Conservation (phyloP, 2,888 invertebrate species). For the Meghimatium bilineatum region DNA sequence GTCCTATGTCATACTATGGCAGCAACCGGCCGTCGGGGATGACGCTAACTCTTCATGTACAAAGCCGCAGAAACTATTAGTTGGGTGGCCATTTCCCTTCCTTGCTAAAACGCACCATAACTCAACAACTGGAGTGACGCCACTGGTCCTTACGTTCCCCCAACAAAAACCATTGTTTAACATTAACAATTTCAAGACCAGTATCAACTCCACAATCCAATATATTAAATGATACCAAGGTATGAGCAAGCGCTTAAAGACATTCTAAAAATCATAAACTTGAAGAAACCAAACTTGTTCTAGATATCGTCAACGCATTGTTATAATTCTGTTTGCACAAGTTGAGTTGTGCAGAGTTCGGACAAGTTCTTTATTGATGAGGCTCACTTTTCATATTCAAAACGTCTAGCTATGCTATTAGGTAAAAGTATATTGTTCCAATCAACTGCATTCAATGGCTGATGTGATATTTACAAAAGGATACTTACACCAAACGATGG, state of each 20-base stretch:
- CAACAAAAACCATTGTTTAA: no score
- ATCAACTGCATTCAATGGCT: background rate
- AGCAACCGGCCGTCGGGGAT: no score
- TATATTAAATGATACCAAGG: no score
- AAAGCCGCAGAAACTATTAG: no score
- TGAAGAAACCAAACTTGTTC: background rate
- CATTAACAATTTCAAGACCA: no score
- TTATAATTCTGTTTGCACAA: background rate
- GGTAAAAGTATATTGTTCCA: background rate
- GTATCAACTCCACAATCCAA: no score
- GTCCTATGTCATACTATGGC: no score
- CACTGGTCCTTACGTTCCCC: no score
- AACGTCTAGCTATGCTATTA: background rate
- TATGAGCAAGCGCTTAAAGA: background rate
- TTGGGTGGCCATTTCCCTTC: no score
- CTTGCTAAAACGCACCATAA: no score
- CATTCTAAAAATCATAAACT: background rate
- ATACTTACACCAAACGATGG: background rate
- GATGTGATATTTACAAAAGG: background rate
- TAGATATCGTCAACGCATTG: background rate
- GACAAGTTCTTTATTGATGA: background rate
- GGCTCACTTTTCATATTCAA: background rate
- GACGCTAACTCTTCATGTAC: no score
- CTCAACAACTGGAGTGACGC: no score
- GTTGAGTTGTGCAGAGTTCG: background rate